These are phyloP conservation scores for Thysanoteuthis rhombus DNA, from an alignment of 2,888 invertebrate genomes.

Conservation along the genomic window DNA sequence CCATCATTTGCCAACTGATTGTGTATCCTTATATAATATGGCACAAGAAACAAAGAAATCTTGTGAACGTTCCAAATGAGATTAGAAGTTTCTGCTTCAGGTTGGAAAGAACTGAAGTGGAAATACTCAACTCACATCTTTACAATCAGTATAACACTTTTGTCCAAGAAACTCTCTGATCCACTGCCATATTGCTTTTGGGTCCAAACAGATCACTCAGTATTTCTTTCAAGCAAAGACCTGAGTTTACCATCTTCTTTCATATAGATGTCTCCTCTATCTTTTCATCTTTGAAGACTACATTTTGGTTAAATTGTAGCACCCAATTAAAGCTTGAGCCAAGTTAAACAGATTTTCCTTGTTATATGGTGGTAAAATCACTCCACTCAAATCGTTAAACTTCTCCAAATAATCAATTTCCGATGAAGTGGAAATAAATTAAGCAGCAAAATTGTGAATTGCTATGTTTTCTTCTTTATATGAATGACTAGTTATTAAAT, in stretches of 20 bases:
- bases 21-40: neutral
- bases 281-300: neutral
- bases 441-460: too few relatives aligned
- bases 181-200: neutral
- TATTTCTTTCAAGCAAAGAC: neutral
- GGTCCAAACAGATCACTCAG: neutral
- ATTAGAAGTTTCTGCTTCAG: neutral
- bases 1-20: neutral
- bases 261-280: neutral
- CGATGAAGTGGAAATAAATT: too few relatives aligned
- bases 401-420: too few relatives aligned
- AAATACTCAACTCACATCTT: neutral
- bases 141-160: neutral
- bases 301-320: neutral
- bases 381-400: too few relatives aligned
- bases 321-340: neutral
- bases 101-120: neutral
- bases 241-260: neutral
- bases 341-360: neutral
- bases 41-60: neutral
- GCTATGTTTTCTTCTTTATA: too few relatives aligned
- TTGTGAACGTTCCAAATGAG: neutral
- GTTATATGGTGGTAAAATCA: neutral
- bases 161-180: neutral
- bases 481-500: too few relatives aligned